Evolutionary conservation across 1,140 invertebrate genomes (phyloP), one percentile per base, ranked within the genome.

Genomic region (Neotoxoptera formosana): DNA sequence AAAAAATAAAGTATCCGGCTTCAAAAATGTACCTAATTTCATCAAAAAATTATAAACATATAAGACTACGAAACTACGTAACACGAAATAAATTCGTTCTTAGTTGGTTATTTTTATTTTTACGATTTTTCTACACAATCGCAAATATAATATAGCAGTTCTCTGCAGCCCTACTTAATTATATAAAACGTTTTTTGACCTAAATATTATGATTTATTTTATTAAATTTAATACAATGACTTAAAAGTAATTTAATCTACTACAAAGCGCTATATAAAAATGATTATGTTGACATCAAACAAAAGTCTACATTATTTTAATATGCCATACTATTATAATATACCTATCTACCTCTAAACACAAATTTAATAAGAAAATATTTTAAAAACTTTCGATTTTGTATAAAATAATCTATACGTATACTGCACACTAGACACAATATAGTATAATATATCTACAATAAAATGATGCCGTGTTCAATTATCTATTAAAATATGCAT

Each of bases 401-500:
- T 76, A 76, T 4, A 76, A n/a, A 17, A 17, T 51, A 51, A 48
- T 60, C 25, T 76, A 20, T 76, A 76, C 17, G 60, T n/a, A 76
- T 76, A 14, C 51, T 23, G 51, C n/a, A n/a, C 30, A 67, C 14
- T n/a, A 30, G 60, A n/a, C 14, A 76, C 30, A 76, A 53, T 53
- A 21, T 53, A 23, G 21, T 51, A 21, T 3, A 11, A 51, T 67
- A 67, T n/a, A 76, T 76, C 11, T n/a, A 76, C 60, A 76, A n/a
- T 76, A 76, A 76, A 76, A 76, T 4, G 30, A 76, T n/a, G 30
- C n/a, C 60, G 14, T 84, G 41, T 30, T 84, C 36, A 84, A 84
- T 41, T 84, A 45, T 47, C 83, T 86, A 86, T 86, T 86, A 30
- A 86, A 86, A 45, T 86, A 86, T 41, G 36, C 36, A 30, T 86